phyloP scores from a whole-genome alignment of 2,113 vertebrate genomes.

The Hippocampus guttulatus region DNA sequence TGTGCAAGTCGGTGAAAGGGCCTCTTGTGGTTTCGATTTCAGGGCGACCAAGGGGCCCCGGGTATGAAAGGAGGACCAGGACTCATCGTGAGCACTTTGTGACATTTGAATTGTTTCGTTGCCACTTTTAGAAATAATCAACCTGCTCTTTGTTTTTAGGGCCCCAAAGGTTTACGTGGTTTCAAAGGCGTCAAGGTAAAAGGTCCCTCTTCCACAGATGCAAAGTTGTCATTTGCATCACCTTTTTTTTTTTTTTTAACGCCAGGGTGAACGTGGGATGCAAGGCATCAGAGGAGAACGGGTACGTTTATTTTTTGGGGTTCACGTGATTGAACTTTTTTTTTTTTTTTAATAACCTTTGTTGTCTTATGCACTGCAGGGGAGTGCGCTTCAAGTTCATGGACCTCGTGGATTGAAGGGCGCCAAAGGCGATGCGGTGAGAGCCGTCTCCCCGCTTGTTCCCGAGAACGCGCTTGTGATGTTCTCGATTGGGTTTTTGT shows the following conservation, averaged over 20 bases:
- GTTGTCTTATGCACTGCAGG: conserved; percentile 61
- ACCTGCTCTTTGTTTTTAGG: conserved; percentile 57
- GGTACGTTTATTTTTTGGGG: conserved; percentile 61
- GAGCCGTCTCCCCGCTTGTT: conserved; percentile 11
- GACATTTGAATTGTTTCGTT: not conserved
- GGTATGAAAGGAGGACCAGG: conserved; percentile 72
- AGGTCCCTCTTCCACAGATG: not conserved
- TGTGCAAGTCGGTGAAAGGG: not conserved
- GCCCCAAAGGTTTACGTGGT: conserved; percentile 74
- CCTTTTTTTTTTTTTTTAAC: not conserved
- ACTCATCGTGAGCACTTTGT: conserved; percentile 59
- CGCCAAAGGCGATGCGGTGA: conserved; percentile 79
- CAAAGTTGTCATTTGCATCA: not conserved
- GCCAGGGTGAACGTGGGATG: conserved; percentile 78
- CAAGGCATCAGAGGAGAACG: conserved; percentile 79
- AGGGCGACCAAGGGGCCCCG: conserved; percentile 77
- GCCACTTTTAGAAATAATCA: not conserved
- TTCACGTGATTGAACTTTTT: not conserved
- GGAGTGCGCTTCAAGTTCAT: conserved; percentile 70
- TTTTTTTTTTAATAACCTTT: not conserved
- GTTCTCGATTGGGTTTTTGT: conserved; percentile 12
- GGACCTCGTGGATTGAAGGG: conserved; percentile 85
- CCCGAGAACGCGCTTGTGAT: too few species aligned
- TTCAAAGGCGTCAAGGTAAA: conserved; percentile 78
- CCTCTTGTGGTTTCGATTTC: conserved; percentile 8